A percentile compares a stretch with the other conserved stretches of the same genome.
Conservation (phyloP, 2,797 vertebrate species). For the Carcharodon carcharias region DNA sequence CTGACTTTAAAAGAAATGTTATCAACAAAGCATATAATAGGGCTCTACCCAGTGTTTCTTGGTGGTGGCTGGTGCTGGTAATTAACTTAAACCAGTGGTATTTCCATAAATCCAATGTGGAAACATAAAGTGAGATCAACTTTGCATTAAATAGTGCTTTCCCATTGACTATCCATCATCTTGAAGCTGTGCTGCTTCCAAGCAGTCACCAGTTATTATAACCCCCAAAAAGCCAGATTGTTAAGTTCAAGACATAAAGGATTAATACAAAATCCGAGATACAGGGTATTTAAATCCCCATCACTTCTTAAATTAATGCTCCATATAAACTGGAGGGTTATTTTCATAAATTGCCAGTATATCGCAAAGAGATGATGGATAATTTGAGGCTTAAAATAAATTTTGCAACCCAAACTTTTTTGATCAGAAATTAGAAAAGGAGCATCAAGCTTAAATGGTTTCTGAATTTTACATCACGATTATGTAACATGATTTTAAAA, state of each 20-base stretch:
- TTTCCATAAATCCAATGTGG: background rate
- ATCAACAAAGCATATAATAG: background rate
- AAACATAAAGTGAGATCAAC: background rate
- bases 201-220: background rate
- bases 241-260: constrained; percentile 1
- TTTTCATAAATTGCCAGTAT: background rate
- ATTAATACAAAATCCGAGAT: background rate
- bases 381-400: background rate
- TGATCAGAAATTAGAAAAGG: background rate
- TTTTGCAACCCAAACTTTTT: background rate
- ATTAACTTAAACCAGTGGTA: background rate
- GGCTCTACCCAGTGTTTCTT: background rate
- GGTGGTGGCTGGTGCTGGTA: background rate
- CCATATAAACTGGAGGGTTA: background rate
- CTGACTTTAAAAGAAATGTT: background rate
- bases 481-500: background rate
- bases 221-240: background rate
- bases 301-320: background rate
- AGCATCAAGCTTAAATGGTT: background rate
- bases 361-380: background rate
- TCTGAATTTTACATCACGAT: background rate
- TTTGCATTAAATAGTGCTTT: background rate
- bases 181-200: background rate
- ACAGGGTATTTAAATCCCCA: background rate
- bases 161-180: background rate